Evolutionary conservation across 2,888 invertebrate genomes (phyloP), one percentile per base, ranked within the genome.

Genomic region (Clostera curtula): DNA sequence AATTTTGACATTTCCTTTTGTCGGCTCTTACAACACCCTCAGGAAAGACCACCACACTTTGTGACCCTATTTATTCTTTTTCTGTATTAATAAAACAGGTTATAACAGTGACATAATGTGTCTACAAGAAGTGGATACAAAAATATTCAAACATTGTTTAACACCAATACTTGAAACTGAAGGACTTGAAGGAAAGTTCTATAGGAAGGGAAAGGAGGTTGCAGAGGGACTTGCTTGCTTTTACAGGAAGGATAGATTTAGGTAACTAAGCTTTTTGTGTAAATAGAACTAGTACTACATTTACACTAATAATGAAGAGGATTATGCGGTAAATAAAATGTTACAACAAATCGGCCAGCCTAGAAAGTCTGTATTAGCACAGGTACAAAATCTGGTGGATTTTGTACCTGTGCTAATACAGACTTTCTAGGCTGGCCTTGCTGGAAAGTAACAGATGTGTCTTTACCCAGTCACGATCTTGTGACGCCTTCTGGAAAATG

Each of bases 31-130:
- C n/a, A n/a, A n/a, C n/a, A n/a, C n/a, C n/a, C n/a, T n/a, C n/a
- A n/a, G n/a, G n/a, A n/a, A n/a, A n/a, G n/a, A n/a, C n/a, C n/a
- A n/a, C n/a, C n/a, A n/a, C n/a, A n/a, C n/a, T n/a, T n/a, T n/a
- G n/a, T n/a, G n/a, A n/a, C n/a, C 13, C 17, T 24, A 9, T 17
- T 12, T 27, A 9, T 16, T 12, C 3, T 18, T 15, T 24, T 22
- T 19, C 13, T 22, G 14, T 25, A 12, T 21, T 21, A 11, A 13
- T 19, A 32, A 27, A 20, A 26, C 34, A 89, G 95, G 95, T n/a
- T 97, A 95, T 62, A 93, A 97, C 76, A 89, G 90, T 18, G 97
- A 98, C 66, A 79, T 98, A 25, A 80, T 96, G 27, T 97, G 97
- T 50, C 80, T 98, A 7, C 97, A 98, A 86, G 98, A 98, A 86